Conservation (phyloP, 1,140 invertebrate genomes). For the Drosophila azteca region DNA sequence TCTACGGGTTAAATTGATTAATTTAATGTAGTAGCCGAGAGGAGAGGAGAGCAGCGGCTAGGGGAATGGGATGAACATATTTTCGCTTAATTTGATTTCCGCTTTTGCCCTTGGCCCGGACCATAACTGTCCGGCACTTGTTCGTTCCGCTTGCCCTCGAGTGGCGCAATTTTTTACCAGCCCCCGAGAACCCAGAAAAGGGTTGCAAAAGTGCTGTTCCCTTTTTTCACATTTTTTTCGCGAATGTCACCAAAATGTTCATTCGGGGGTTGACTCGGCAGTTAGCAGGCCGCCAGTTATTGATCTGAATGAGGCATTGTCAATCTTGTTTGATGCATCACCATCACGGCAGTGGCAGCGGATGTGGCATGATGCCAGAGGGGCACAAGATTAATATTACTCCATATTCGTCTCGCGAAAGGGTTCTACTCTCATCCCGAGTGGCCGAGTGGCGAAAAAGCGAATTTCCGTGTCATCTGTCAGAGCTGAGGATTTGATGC, state of each 20-base stretch:
- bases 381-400: slow-evolving; percentile 65
- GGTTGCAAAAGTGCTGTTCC: slow-evolving; percentile 68
- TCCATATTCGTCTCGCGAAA: slow-evolving; percentile 41
- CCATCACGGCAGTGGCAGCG: background rate
- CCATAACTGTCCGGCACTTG: slow-evolving; percentile 53
- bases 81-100: slow-evolving; percentile 81
- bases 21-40: slow-evolving; percentile 65
- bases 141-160: slow-evolving; percentile 74
- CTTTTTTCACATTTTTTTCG: slow-evolving; percentile 30
- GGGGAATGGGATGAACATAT: slow-evolving; percentile 54
- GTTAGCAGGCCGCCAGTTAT: slow-evolving; percentile 54
- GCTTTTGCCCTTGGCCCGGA: slow-evolving; percentile 24
- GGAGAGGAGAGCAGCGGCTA: background rate
- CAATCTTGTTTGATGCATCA: slow-evolving; percentile 76
- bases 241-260: slow-evolving; percentile 61
- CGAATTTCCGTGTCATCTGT: slow-evolving; percentile 76
- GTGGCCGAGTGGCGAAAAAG: slow-evolving; percentile 45
- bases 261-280: slow-evolving; percentile 47
- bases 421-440: slow-evolving; percentile 21
- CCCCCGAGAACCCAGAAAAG: slow-evolving; percentile 52
- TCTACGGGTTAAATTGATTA: slow-evolving; percentile 77
- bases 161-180: slow-evolving; percentile 73
- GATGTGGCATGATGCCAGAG: background rate
- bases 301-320: slow-evolving; percentile 73
- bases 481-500: slow-evolving; percentile 70